These are phyloP conservation scores for rabbit (Oryctolagus cuniculus) DNA, from an alignment of 2,113 vertebrate species.

Conservation along the genomic window mOryCun1.1 NC_091438.1:122540001-122540500, in stretches of 20 bases:
- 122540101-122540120: slow-evolving; percentile 71
- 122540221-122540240: neutral
- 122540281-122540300: neutral
- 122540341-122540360: neutral
- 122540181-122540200: neutral
- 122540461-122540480: neutral
- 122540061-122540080: slow-evolving; percentile 78
- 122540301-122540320: neutral
- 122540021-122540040: slow-evolving; percentile 45
- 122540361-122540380: neutral
- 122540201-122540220: neutral
- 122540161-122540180: slow-evolving; percentile 67
- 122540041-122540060: slow-evolving; percentile 74
- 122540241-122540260: slow-evolving; percentile 2
- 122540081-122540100: slow-evolving; percentile 80
- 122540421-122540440: neutral
- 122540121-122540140: slow-evolving; percentile 67
- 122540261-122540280: neutral
- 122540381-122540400: neutral
- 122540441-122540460: neutral
- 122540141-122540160: slow-evolving; percentile 79
- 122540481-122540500: neutral
- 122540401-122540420: slow-evolving; percentile 4
- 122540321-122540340: neutral
- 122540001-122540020: slow-evolving; percentile 73